Evolutionary conservation across 1,140 invertebrate species (phyloP).

Genomic region (Cepaea nemoralis): DNA sequence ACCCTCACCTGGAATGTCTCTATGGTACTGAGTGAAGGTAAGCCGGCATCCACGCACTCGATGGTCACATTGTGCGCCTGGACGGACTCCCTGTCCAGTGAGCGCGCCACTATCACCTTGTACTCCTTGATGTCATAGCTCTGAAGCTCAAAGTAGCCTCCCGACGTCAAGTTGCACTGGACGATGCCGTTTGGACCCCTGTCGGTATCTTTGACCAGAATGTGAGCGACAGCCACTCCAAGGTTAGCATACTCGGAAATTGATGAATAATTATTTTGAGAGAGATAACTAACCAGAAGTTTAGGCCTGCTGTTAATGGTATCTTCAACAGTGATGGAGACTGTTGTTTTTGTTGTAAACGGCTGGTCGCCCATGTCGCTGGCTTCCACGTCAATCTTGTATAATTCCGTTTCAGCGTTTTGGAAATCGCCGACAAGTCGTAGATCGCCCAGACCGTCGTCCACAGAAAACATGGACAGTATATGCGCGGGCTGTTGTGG

Average conservation of each 20-base stretch:
- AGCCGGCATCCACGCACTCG: constrained; percentile 83
- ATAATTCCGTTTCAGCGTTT: constrained; percentile 51
- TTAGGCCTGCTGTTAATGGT: constrained; percentile 66
- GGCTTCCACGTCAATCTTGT: constrained; percentile 54
- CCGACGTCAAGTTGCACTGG: constrained; percentile 49
- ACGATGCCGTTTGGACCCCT: constrained; percentile 60
- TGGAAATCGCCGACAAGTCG: constrained; percentile 50
- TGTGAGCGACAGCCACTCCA: constrained; percentile 59
- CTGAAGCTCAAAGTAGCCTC: constrained; percentile 55
- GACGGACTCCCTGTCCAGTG: constrained; percentile 83
- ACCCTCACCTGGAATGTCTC: constrained; percentile 85
- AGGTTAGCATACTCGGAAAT: constrained; percentile 58
- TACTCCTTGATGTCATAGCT: constrained; percentile 61
- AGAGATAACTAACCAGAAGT: constrained; percentile 60
- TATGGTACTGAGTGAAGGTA: constrained; percentile 81
- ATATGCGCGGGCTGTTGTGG: constrained; percentile 69
- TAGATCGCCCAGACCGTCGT: constrained; percentile 53
- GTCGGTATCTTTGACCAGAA: constrained; percentile 59
- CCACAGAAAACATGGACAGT: constrained; percentile 54
- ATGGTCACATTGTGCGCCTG: constrained; percentile 84
- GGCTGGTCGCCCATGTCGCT: constrained; percentile 53
- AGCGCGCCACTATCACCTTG: constrained; percentile 71
- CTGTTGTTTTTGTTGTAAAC: constrained; percentile 56
- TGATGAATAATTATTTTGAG: constrained; percentile 42
- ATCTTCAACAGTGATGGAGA: constrained; percentile 63